Conservation (phyloP, 2,113 vertebrate genomes). For the Sinosuthora webbiana region DNA sequence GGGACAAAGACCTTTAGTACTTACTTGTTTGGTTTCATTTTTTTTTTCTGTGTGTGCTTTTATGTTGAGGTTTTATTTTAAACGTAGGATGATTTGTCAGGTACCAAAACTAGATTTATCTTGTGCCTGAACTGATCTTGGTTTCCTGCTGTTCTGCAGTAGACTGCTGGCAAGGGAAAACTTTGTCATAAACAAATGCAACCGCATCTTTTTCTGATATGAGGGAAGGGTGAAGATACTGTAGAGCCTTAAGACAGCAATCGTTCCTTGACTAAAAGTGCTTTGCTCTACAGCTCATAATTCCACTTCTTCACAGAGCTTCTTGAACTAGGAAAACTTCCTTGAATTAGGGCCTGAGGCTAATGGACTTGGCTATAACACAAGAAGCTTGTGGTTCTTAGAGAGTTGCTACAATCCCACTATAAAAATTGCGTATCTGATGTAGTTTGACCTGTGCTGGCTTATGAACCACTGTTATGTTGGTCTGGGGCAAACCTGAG, state of each 20-base stretch:
- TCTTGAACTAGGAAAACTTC: neutral
- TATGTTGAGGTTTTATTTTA: neutral
- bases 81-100: neutral
- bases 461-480: neutral
- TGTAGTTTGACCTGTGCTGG: neutral
- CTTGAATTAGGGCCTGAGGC: neutral
- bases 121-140: neutral
- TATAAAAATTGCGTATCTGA: neutral
- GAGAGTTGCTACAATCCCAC: neutral
- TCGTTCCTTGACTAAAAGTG: neutral
- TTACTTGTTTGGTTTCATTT: neutral
- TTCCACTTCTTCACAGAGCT: neutral
- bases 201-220: neutral
- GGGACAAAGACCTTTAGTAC: neutral
- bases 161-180: neutral
- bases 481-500: neutral
- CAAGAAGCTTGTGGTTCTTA: neutral
- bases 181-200: neutral
- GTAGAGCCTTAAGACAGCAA: neutral
- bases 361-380: neutral
- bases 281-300: neutral
- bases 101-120: neutral
- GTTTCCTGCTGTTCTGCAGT: slow-evolving; percentile 6
- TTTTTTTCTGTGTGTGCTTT: too few species aligned
- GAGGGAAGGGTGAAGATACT: neutral